Evolutionary conservation across 2,113 vertebrate genomes (phyloP).

Genomic region (Mormyrus lacerda): DNA sequence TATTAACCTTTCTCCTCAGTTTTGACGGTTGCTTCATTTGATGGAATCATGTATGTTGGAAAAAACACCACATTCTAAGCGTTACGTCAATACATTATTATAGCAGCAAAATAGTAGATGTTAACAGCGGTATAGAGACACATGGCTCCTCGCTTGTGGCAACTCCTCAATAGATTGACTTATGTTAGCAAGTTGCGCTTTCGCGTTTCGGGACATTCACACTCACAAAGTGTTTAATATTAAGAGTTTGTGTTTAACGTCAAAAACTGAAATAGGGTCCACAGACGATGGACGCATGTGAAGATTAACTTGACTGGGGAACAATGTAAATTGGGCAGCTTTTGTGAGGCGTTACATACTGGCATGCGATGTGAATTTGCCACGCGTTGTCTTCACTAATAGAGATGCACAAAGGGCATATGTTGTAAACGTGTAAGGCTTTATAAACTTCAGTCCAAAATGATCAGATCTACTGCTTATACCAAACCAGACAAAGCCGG

Average conservation of each 20-base stretch:
- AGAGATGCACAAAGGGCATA: constrained; percentile 12
- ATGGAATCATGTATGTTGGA: not conserved
- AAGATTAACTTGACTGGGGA: constrained; percentile 21
- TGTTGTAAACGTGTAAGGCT: constrained; percentile 20
- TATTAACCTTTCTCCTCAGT: not conserved
- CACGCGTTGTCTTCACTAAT: constrained; percentile 17
- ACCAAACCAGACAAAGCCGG: constrained; percentile 5
- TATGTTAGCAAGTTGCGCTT: not conserved
- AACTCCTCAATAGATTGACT: not conserved
- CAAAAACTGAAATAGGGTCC: not conserved
- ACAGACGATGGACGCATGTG: constrained; percentile 1
- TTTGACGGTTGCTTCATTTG: not conserved
- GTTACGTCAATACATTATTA: not conserved
- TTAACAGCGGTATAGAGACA: not conserved
- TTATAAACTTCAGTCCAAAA: not conserved
- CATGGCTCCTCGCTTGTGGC: not conserved
- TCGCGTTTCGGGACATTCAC: not conserved
- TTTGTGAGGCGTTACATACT: constrained; percentile 8
- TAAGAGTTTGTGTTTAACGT: not conserved
- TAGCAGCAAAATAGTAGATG: not conserved
- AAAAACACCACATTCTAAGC: not conserved
- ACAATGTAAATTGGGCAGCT: constrained; percentile 15
- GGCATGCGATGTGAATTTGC: constrained; percentile 15
- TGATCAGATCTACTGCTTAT: constrained; percentile 9
- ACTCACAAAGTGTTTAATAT: not conserved